Evolutionary conservation across 2,113 vertebrate genomes (phyloP), one percentile per base, ranked within the genome.

Genomic region (Brienomyrus brachyistius): DNA sequence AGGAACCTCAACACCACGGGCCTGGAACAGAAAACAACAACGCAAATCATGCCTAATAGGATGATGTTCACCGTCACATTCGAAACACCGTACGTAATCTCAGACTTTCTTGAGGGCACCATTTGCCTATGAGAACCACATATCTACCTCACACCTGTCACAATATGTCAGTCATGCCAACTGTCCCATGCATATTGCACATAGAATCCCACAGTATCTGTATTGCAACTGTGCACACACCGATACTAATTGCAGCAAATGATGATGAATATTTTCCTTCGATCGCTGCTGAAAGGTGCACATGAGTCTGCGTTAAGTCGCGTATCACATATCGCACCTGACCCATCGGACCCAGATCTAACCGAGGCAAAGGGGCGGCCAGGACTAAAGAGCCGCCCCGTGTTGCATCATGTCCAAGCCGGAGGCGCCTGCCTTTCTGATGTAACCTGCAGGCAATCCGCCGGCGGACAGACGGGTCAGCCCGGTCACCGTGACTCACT

Each of bases 1-100:
- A 43, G 94, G 95, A 6, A 95, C 90, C 54, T 94, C 93, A 90
- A 95, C 90, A 90, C 95, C 93, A 90, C 94, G 92, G 87, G 94
- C 94, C 95, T 96, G 47, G 35, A 35, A 2, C 8, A 84, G 40
- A 54, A 7, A 90, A 23, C 45, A 90, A 23, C 45, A 84, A 48
- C 7, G 8, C 8, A 17, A 48, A n/a, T 48, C 17, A 84, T 48
- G 17, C 5, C 35, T 8, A 84, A 13, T 23, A 23, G 6, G 23
- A 84, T 23, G 5, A 45, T 3, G 35, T 21, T 47, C 15, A 84
- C 80, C 21, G 7, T 7, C 82, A 84, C 10, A 13, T n/a, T 84
- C 23, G 3, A 84, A 19, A 47, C 17, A 84, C 35, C 17, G n/a
- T 27, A 11, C 3, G 62, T 27, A 66, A 66, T 66, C n/a, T 27